Base-by-base conservation (phyloP, 2,113 vertebrate species). In the Micronycteris hirsuta region DNA sequence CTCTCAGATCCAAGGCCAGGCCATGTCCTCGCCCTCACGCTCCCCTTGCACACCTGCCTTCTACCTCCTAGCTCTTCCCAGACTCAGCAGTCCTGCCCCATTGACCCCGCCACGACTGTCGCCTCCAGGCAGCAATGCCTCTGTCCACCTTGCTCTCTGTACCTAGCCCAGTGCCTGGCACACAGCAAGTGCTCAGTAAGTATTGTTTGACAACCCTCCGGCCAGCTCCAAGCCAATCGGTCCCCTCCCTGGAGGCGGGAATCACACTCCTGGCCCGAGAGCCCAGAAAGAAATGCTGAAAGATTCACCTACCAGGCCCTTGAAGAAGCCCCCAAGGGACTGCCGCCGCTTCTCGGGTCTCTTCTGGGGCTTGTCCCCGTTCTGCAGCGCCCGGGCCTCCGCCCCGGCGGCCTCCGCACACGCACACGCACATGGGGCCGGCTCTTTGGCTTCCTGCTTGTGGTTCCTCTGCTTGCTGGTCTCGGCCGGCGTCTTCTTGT, bases 291-390 rank as follows among this genome's bases (percentile, higher is more conserved):
- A 65, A n/a, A 41, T 26, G 11, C 4, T 0, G 38, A 67, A 15
- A 45, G 70, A 2, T 5, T n/a, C 74, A 98, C 98, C 7, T 98
- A 99, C 99, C 98, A 99, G 98, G 97, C 97, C 98, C 98, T 99
- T 99, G 86, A 99, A 99, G 97, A 99, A 99, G 76, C 98, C 98
- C 43, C 99, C 99, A 1, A 99, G 98, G 82, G 99, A 99, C 98
- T 99, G 99, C 88, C 98, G 99, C 98, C 98, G 99, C 98, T 97
- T 99, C 98, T 94, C 94, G 71, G 98, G 73, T 45, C 89, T 86
- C 10, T 97, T 98, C 94, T 93, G 98, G 68, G 98, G 1, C 2
- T 98, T 98, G 0, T 98, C 98, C 2, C 97, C 98, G 11, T 98
- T 98, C 33, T 98, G 98, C 82, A 98, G 78, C 16, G 98, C 94